Evolutionary conservation across 2,888 invertebrate species (phyloP), one percentile per base, ranked within the genome.

Genomic region (Myopa testacea): DNA sequence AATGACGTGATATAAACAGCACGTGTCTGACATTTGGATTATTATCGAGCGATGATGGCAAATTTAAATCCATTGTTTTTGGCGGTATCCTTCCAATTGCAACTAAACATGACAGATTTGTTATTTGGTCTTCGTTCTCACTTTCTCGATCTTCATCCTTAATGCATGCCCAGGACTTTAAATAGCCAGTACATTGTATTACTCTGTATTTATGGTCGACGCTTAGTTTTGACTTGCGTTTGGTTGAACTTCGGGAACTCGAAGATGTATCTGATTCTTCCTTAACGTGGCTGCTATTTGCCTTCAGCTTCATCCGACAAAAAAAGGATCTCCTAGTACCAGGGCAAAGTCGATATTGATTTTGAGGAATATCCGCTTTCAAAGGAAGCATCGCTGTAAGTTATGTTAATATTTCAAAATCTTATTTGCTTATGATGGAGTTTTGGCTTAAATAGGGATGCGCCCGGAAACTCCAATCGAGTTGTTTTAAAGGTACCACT

Each of bases 261-360:
- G 88, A 88, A 0, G 88, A 87, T 3, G 87, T 88, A 77, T 88
- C 88, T 0, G 92, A 90, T 86, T 96, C 95, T 85, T 95, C 95
- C 88, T 96, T 96, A 6, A 89, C 85, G 79, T 94, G 91, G 84
- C 91, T 92, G 19, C 91, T 90, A 4, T 90, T 84, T 10, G 91
- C 88, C 88, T 95, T 95, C 84, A 94, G 93, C 88, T 97, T 97
- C 94, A 98, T 97, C 79, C 97, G 93, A 87, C 97, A 98, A 89
- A 96, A 96, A 89, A 98, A 98, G 0, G 97, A 97, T 58, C 98
- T 92, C 4, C 97, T 91, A 0, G 97, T 95, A 6, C 98, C 98
- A 0, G 97, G 95, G 87, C 96, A 95, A 12, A 97, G 90, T 40
- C 94, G 92, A 0, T 95, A 93, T 8, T 93, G 92, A 52, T 93